A percentile compares a stretch with the other conserved stretches of the same genome.
Evolutionary conservation across 2,888 invertebrate genomes (phyloP).

Genomic region (Catocala fraxini): DNA sequence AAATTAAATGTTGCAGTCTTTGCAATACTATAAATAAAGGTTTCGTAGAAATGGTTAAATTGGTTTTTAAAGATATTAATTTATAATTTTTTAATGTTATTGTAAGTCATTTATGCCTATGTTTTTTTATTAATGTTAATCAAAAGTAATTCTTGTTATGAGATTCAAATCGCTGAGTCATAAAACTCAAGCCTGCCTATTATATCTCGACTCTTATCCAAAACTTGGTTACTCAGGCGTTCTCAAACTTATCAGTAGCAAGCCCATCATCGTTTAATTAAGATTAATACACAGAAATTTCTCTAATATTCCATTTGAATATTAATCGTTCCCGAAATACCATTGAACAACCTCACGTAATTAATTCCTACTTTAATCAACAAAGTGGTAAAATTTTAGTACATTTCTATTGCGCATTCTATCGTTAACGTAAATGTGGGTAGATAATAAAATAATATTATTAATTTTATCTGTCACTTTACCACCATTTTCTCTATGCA

Average conservation of each 20-base stretch:
- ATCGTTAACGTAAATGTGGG: constrained; percentile 19
- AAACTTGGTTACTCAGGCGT: background rate
- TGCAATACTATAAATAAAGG: no score
- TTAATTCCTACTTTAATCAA: constrained; percentile 43
- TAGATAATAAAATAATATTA: constrained; percentile 30
- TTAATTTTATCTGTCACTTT: constrained; percentile 4
- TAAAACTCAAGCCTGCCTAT: no score
- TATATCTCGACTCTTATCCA: background rate
- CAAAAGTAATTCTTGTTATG: no score
- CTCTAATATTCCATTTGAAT: constrained; percentile 22
- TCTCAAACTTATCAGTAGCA: background rate
- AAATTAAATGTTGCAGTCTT: no score
- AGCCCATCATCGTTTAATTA: constrained; percentile 13
- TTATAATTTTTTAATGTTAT: no score
- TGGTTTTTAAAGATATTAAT: no score
- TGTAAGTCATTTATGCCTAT: no score
- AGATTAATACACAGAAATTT: constrained; percentile 15
- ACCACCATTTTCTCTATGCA: background rate
- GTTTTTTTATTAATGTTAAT: no score
- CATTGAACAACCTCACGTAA: constrained; percentile 26
- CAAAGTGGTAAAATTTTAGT: constrained; percentile 28
- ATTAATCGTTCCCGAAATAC: constrained; percentile 20
- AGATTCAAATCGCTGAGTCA: no score
- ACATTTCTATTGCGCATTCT: constrained; percentile 21
- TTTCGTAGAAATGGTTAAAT: no score